phyloP scores from a whole-genome alignment of 30 jellyfish, hydroid and myxozoan genomes.

The Chrysaora quinquecirrha region DNA sequence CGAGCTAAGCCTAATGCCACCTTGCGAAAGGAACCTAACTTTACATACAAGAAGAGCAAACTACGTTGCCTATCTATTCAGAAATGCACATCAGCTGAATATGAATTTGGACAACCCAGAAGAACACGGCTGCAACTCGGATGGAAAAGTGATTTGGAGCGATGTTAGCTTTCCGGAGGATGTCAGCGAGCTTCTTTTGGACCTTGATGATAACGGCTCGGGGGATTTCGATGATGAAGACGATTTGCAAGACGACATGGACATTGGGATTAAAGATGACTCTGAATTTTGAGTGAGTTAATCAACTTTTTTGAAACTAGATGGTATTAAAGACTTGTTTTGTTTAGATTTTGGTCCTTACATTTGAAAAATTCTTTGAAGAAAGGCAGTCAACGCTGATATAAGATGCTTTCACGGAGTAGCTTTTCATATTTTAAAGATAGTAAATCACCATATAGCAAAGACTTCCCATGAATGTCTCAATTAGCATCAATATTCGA shows the following conservation, averaged over 20 bases:
- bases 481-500: too few species aligned
- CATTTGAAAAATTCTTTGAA: background rate
- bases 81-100: constrained; percentile 42
- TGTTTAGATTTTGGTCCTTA: background rate
- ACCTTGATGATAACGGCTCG: constrained; percentile 2
- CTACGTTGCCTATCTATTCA: constrained; percentile 28
- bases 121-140: constrained; percentile 37
- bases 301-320: background rate
- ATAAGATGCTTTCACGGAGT: background rate
- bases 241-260: background rate
- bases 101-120: constrained; percentile 12
- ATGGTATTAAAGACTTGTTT: background rate
- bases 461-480: too few species aligned
- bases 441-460: too few species aligned
- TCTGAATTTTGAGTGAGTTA: background rate
- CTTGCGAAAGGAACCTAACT: constrained; percentile 29
- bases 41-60: constrained; percentile 42
- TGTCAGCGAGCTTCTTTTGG: constrained; percentile 26
- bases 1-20: constrained; percentile 37
- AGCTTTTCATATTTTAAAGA: too few species aligned
- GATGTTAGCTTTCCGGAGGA: constrained; percentile 46
- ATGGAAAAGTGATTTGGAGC: constrained; percentile 40
- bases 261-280: background rate
- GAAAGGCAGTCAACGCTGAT: constrained; percentile 5
- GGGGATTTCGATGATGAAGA: background rate